Evolutionary conservation across 2,888 invertebrate genomes (phyloP), one percentile per base, ranked within the genome.

Genomic region (Galerucella pusilla): DNA sequence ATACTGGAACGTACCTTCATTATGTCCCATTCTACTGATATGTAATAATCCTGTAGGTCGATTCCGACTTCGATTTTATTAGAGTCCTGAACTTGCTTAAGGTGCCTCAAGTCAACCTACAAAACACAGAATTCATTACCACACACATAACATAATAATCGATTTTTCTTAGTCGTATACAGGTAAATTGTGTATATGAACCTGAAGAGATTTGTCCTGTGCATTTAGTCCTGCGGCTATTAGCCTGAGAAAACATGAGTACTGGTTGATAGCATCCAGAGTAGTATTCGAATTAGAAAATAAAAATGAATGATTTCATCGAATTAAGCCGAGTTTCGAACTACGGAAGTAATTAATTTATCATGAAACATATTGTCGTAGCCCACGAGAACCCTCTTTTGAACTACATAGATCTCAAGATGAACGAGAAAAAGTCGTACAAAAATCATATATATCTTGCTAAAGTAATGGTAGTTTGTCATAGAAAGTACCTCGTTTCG

Each of bases 1-100:
- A 94, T 93, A 60, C 96, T 97, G 28, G 28, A 46, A 73, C 96
- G 96, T 81, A 96, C 97, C 79, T 94, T 92, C 92, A 98, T 94
- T 84, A 96, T 97, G 89, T 98, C 98, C 99, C 98, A 99, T 89
- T 99, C 98, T 76, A 98, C 98, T 84, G 97, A 97, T 88, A 97
- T 96, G 90, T 97, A 97, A 88, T 96, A 97, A 88, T 97, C 97
- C 84, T 96, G 95, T 79, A 97, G 90, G 88, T 97, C 97, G 84
- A 97, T 97, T 78, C 97, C 97, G 86, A 96, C 92, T 84, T 94
- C 95, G 85, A 97, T 96, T 84, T 93, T 91, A 88, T 96, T 95
- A 74, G 95, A 96, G 87, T 96, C 96, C 79, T 94, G 94, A 77
- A 93, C 92, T 89, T 97, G 96, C 83, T 94, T 93, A 81, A 96